Evolutionary conservation across 2,888 invertebrate species (phyloP).

Genomic region (Dolichomitus sp.): DNA sequence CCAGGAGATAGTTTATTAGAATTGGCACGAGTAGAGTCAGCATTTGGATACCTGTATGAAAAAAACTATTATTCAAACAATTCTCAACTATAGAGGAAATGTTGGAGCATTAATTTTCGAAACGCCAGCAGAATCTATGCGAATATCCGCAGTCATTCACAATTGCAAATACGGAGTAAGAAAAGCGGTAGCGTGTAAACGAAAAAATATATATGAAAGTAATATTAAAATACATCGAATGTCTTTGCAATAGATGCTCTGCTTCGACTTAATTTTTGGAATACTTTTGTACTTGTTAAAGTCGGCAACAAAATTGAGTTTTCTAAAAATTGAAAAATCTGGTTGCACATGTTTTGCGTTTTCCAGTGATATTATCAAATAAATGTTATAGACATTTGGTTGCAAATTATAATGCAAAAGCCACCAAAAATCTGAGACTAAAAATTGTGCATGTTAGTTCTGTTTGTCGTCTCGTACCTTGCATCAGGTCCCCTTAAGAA

Average conservation of each 20-base stretch:
- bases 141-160: background rate
- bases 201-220: too few species aligned
- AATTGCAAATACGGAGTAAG: background rate
- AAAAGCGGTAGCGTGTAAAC: too few species aligned
- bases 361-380: background rate
- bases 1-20: conserved; percentile 94
- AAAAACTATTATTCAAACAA: conserved; percentile 6
- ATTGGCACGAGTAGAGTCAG: conserved; percentile 96
- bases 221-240: too few species aligned
- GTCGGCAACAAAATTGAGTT: background rate
- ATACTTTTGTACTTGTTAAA: background rate
- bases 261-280: background rate
- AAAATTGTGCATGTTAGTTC: conserved; percentile 19
- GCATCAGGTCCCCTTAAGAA: conserved; percentile 87
- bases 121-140: background rate
- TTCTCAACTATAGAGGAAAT: background rate
- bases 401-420: conserved; percentile 25
- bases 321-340: too few species aligned
- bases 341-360: too few species aligned
- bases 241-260: too few species aligned
- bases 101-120: background rate
- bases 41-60: conserved; percentile 93
- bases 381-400: background rate
- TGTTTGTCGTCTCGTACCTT: conserved; percentile 86
- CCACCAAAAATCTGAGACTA: conserved; percentile 19